A percentile compares a stretch with the other conserved stretches of the same genome.
Evolutionary conservation across 2,113 vertebrate genomes (phyloP).

Genomic region (Gulo gulo): DNA sequence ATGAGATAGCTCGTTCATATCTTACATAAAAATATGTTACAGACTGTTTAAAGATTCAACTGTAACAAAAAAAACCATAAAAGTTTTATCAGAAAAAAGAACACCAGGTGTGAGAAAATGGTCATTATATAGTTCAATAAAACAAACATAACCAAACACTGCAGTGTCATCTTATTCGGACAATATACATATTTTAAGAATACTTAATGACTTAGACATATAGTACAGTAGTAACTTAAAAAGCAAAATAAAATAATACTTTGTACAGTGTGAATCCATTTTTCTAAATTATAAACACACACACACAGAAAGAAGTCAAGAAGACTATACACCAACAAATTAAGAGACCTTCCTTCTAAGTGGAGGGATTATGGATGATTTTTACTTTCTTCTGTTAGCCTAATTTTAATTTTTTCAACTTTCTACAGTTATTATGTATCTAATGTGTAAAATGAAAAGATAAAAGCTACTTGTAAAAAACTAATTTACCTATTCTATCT

Average conservation of each 20-base stretch:
- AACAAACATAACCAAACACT: conserved; percentile 6
- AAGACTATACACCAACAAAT: background rate
- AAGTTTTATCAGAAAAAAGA: background rate
- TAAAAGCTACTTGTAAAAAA: background rate
- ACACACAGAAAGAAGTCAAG: background rate
- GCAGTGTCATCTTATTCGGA: background rate
- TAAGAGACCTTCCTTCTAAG: background rate
- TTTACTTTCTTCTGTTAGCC: conserved; percentile 6
- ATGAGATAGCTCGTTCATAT: background rate
- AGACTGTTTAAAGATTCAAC: background rate
- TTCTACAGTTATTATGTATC: conserved; percentile 15
- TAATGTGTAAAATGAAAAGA: background rate
- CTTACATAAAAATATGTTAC: conserved; percentile 27
- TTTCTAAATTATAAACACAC: background rate
- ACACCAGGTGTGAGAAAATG: background rate
- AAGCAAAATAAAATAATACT: background rate
- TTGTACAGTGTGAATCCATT: background rate
- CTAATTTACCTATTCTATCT: background rate
- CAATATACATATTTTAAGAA: background rate
- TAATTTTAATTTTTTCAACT: conserved; percentile 35
- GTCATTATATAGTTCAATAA: background rate
- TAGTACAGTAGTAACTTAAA: background rate
- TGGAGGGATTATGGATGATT: background rate
- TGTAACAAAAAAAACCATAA: conserved; percentile 14
- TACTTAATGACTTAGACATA: background rate